Conservation (phyloP, 2,797 vertebrate species). For the Melanitta fusca region DNA sequence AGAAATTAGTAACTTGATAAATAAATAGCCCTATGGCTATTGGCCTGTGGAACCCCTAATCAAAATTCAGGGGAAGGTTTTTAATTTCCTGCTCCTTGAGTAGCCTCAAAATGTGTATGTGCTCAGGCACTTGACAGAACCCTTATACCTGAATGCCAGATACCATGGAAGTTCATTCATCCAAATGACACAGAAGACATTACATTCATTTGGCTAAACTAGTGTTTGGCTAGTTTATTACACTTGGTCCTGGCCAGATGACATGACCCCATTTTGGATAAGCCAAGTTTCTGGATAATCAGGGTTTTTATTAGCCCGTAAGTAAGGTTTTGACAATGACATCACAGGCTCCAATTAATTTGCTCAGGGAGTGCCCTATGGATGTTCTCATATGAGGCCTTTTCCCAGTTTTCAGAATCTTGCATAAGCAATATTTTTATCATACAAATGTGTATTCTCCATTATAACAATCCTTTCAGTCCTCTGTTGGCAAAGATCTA, state of each 20-base stretch:
- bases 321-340: conserved; percentile 31
- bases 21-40: conserved; percentile 34
- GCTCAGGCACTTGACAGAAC: neutral
- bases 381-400: neutral
- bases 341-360: conserved; percentile 9
- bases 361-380: neutral
- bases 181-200: neutral
- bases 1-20: conserved; percentile 54
- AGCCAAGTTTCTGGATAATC: conserved; percentile 40
- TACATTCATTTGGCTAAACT: conserved; percentile 12
- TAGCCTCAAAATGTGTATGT: neutral
- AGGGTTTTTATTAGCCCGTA: conserved; percentile 17
- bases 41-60: conserved; percentile 44
- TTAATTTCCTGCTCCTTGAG: conserved; percentile 71
- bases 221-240: conserved; percentile 11
- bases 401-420: neutral
- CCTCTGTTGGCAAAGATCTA: neutral
- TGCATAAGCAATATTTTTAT: neutral
- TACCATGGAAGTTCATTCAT: conserved; percentile 2
- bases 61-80: conserved; percentile 48
- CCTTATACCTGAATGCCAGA: neutral
- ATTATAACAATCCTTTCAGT: neutral
- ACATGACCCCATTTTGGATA: neutral
- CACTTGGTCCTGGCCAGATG: neutral
- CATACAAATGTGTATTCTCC: neutral